Percentiles rank a stretch among this genome's conserved stretches.
phyloP scores from a whole-genome alignment of 2,888 invertebrate genomes.

The Notodonta dromedarius region DNA sequence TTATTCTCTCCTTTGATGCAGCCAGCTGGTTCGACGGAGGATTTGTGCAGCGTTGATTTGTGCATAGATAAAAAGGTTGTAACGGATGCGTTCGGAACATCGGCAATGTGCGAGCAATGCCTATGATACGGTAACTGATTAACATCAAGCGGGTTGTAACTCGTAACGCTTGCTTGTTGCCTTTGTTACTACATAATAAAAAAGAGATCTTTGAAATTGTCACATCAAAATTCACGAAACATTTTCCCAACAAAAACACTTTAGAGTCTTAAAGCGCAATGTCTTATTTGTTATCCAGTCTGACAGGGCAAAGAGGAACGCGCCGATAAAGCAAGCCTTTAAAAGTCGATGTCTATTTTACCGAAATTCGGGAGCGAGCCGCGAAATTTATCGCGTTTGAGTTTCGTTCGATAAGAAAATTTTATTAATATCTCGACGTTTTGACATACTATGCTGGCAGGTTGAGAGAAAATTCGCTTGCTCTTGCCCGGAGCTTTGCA shows the following conservation, averaged over 20 bases:
- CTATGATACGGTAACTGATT: too few species aligned
- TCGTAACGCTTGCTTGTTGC: too few species aligned
- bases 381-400: slow-evolving; percentile 33
- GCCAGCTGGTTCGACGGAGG: too few species aligned
- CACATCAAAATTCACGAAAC: neutral
- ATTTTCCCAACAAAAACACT: neutral
- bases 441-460: slow-evolving; percentile 25
- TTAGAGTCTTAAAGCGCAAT: neutral
- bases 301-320: slow-evolving; percentile 1
- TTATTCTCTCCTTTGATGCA: too few species aligned
- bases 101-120: too few species aligned
- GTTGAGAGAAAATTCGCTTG: neutral
- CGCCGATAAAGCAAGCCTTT: neutral
- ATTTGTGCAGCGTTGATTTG: too few species aligned
- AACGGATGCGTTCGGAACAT: too few species aligned
- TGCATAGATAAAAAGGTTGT: too few species aligned
- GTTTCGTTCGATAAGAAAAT: slow-evolving; percentile 19
- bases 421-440: slow-evolving; percentile 22
- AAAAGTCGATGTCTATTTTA: slow-evolving; percentile 30
- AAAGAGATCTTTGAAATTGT: too few species aligned
- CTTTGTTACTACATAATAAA: too few species aligned
- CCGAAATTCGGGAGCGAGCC: slow-evolving; percentile 16
- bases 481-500: too few species aligned
- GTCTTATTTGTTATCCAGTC: neutral
- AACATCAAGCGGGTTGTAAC: too few species aligned